phyloP scores from a whole-genome alignment of 1,140 invertebrate genomes.

The Cardiocondyla obscurior region DNA sequence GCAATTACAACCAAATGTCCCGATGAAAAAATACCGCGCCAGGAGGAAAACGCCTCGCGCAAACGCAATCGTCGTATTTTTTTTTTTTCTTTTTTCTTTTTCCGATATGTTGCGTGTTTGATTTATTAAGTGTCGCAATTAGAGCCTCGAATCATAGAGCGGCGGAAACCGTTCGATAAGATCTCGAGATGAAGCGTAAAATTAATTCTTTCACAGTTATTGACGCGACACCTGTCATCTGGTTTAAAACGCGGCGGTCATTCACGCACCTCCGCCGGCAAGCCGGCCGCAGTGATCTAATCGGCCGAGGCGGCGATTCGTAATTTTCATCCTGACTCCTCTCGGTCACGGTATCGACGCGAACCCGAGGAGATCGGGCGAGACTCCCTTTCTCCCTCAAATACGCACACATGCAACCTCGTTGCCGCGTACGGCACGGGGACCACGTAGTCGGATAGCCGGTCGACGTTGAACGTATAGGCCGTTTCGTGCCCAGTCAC shows the following conservation, averaged over 20 bases:
- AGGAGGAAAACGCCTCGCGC: not conserved
- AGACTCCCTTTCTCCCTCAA: not conserved
- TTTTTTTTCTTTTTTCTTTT: not conserved
- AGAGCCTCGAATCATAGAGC: too few species aligned
- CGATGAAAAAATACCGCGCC: not conserved
- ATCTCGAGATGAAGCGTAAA: not conserved
- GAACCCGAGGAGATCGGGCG: not conserved
- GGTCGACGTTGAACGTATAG: conserved; percentile 32
- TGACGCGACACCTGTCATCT: conserved; percentile 49
- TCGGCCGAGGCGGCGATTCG: conserved; percentile 31
- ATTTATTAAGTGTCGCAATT: not conserved
- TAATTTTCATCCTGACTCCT: conserved; percentile 56
- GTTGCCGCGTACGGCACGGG: not conserved
- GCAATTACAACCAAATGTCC: conserved; percentile 4
- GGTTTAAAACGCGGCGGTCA: conserved; percentile 18
- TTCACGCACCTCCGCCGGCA: conserved; percentile 24
- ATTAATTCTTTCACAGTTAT: not conserved
- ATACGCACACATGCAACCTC: not conserved
- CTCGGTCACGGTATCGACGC: conserved; percentile 47
- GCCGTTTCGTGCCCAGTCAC: conserved; percentile 78
- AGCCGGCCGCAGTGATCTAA: conserved; percentile 7
- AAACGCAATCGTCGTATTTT: not conserved
- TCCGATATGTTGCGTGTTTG: too few species aligned
- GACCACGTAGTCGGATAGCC: conserved; percentile 1
- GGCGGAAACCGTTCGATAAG: too few species aligned